Base-by-base conservation (phyloP, 2,113 vertebrate species). In the Anser brachyrhynchus region DNA sequence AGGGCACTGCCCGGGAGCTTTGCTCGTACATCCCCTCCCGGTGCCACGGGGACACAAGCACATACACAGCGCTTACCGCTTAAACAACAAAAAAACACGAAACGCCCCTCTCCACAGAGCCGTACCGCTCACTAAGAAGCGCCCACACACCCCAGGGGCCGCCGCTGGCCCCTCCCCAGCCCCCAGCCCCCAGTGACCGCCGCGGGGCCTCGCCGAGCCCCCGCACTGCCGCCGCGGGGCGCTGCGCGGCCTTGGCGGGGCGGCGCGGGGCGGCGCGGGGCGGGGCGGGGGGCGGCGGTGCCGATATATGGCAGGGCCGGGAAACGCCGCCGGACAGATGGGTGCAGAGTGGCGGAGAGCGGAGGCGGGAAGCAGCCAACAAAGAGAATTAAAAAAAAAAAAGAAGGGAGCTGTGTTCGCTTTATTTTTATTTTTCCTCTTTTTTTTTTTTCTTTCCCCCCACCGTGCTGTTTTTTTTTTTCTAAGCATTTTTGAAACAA, bases 291-390 rank as follows among this genome's bases (percentile, higher is more conserved):
- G 15, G 23, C 43, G 43, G 97, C 95, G 20, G 46, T 22, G 46
- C 83, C 97, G 99, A 99, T 99, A 99, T 98, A 99, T 49, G 94
- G 96, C 97, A 88, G 95, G 97, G 98, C 93, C 96, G 92, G 90
- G 91, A 82, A 69, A 95, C 55, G 35, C 84, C 72, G 94, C 90
- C 46, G 88, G 91, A 90, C 96, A 98, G 97, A 98, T 90, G 98
- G 80, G 97, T 96, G 96, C 90, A 4, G 94, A 88, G 96, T 92
- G 51, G 49, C 29, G 33, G 55, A 31, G 9, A 95, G 95, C 13
- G 59, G 78, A 75, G 91, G 71, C 25, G 19, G 44, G 75, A 62
- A 75, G 83, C 8, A 10, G 71, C 29, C 61, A 25, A 81, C 46
- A 18, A 20, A 61, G 67, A 37, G 87, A 94, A 78, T 95, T 92